phyloP scores from a whole-genome alignment of 2,797 vertebrate genomes.

The Nasua narica region DNA sequence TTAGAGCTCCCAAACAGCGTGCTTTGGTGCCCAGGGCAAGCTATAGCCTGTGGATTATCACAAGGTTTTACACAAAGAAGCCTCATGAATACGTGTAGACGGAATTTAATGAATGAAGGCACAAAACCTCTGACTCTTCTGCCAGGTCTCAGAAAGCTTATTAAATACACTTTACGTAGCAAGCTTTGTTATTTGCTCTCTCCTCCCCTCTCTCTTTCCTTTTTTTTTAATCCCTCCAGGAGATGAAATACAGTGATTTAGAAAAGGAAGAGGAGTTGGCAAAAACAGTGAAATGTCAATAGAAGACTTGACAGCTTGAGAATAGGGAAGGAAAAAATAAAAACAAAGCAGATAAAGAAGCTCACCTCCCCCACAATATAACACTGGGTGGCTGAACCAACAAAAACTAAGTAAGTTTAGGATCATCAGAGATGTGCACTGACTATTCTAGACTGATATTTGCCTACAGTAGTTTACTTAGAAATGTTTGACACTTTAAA shows the following conservation, averaged over 20 bases:
- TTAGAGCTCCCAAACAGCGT: neutral
- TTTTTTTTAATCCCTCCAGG: neutral
- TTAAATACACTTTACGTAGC: slow-evolving; percentile 17
- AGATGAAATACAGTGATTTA: slow-evolving; percentile 2
- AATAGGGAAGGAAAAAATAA: neutral
- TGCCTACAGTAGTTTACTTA: neutral
- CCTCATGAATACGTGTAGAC: neutral
- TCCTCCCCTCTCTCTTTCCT: neutral
- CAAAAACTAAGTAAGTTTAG: neutral
- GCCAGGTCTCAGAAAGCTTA: neutral
- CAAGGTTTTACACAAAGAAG: neutral
- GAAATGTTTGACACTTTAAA: neutral
- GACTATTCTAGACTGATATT: neutral
- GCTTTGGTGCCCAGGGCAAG: neutral
- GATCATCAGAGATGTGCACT: neutral
- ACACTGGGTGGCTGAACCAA: neutral
- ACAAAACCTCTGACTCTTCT: neutral
- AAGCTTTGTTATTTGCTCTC: slow-evolving; percentile 18
- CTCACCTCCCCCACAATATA: neutral
- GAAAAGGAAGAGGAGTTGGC: slow-evolving; percentile 26
- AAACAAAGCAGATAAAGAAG: neutral
- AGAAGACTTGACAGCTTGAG: slow-evolving; percentile 36
- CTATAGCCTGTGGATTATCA: neutral
- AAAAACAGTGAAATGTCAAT: slow-evolving; percentile 28
- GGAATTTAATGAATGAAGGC: slow-evolving; percentile 3